Base-by-base conservation (phyloP, 2,888 invertebrate genomes). In the Drosophila multiciliata region DNA sequence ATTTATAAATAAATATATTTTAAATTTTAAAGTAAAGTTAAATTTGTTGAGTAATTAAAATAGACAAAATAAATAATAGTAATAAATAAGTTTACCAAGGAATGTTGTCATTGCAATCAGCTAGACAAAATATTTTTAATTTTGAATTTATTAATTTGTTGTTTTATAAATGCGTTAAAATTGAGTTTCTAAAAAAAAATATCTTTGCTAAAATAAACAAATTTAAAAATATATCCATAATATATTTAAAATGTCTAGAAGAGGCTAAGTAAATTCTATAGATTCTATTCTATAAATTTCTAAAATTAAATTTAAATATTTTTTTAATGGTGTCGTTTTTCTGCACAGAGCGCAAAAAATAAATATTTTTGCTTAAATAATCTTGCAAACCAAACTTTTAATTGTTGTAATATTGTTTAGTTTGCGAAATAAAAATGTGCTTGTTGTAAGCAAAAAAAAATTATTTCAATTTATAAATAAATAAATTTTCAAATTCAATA, bases 351-450 rank as follows among this genome's bases (percentile, higher is more conserved):
- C 23, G 23, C 29, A 50, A 69, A 76, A 36, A 57, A 79, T 77
- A 71, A 74, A 86, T 83, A 80, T 83, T 81, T 73, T 83, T 78
- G n/a, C n/a, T n/a, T n/a, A n/a, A n/a, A n/a, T n/a, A n/a, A n/a
- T n/a, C n/a, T n/a, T n/a, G n/a, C n/a, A n/a, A n/a, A n/a, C n/a
- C n/a, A n/a, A 71, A 80, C 49, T 57, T 59, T 75, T 49, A 48
- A 17, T 48, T 29, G 45, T 59, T 52, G 55, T 57, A 52, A 70
- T 55, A 64, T 75, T 79, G 63, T 66, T 71, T 66, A 66, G 58
- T 54, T 67, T 60, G 29, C 26, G 15, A 36, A 26, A n/a, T 23
- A 23, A 77, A 76, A 72, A 67, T 60, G 65, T 65, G 76, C 65
- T 65, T 36, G 62, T 20, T 49, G 36, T 29, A 33, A 49, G 58